Percentiles rank a stretch among this genome's conserved stretches.
phyloP scores from a whole-genome alignment of 1,140 invertebrate genomes.

The Orchestia grillus region DNA sequence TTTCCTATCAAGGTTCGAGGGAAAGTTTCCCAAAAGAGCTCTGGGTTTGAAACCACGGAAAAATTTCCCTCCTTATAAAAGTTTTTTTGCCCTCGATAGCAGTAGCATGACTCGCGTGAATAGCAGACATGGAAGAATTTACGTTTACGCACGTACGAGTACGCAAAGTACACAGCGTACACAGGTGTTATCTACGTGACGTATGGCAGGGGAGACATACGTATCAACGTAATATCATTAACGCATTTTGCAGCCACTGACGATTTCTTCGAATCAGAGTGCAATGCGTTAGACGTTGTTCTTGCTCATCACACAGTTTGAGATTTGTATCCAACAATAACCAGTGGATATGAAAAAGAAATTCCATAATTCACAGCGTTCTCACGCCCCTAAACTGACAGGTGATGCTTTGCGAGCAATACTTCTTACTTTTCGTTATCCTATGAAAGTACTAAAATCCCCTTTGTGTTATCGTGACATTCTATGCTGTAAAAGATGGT shows the following conservation, averaged over 20 bases:
- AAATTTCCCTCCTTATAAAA: background rate
- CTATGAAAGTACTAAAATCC: background rate
- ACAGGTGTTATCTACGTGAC: background rate
- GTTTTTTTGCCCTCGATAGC: background rate
- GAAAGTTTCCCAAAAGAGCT: background rate
- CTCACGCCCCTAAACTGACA: background rate
- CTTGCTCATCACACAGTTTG: too few relatives aligned
- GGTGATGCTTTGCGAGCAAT: too few relatives aligned
- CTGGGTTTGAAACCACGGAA: background rate
- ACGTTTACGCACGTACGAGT: background rate
- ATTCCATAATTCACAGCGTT: background rate
- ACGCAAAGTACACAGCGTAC: background rate
- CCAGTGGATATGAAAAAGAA: background rate
- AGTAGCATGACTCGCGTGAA: background rate
- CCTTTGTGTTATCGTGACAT: background rate
- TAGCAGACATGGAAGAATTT: background rate
- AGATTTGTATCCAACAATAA: too few relatives aligned
- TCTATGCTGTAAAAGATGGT: background rate
- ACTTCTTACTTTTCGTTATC: background rate
- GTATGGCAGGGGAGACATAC: background rate
- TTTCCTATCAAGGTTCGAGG: conserved; percentile 32
- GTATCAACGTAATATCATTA: too few relatives aligned
- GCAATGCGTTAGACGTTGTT: too few relatives aligned
- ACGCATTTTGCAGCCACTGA: too few relatives aligned
- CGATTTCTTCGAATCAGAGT: too few relatives aligned